phyloP scores from a whole-genome alignment of 1,140 invertebrate species.

The Ceratitis capitata region DNA sequence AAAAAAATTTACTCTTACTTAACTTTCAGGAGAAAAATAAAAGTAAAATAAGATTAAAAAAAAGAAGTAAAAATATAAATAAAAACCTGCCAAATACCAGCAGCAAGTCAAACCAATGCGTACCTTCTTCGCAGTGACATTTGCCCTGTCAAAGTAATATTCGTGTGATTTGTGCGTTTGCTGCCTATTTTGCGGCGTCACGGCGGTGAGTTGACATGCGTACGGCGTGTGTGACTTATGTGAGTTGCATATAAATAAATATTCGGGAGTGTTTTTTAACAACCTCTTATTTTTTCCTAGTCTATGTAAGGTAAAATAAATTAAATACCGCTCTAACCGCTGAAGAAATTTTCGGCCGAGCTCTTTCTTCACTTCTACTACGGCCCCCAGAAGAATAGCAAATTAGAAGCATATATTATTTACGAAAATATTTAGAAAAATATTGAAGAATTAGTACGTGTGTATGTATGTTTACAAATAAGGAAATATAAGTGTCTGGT shows the following conservation, averaged over 20 bases:
- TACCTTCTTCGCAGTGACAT: neutral
- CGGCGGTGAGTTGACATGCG: neutral
- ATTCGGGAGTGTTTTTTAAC: neutral
- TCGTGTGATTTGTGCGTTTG: conserved; percentile 16
- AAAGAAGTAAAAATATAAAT: too few species aligned
- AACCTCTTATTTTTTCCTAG: neutral
- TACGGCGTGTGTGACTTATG: neutral
- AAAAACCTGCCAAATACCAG: neutral
- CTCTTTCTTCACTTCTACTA: too few species aligned
- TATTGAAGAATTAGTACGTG: neutral
- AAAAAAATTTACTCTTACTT: too few species aligned
- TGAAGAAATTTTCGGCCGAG: too few species aligned
- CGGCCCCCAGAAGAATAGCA: too few species aligned
- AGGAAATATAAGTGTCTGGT: neutral
- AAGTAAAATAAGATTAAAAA: neutral
- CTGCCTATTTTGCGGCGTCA: conserved; percentile 57
- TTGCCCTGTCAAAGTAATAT: neutral
- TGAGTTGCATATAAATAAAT: neutral
- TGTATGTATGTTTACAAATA: neutral
- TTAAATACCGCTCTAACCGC: too few species aligned
- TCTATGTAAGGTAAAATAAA: neutral
- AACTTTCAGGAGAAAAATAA: too few species aligned
- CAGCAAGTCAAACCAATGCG: conserved; percentile 19
- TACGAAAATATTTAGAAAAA: neutral
- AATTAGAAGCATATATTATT: neutral